Evolutionary conservation across 2,888 invertebrate species (phyloP).

Genomic region (Apantesis nais): DNA sequence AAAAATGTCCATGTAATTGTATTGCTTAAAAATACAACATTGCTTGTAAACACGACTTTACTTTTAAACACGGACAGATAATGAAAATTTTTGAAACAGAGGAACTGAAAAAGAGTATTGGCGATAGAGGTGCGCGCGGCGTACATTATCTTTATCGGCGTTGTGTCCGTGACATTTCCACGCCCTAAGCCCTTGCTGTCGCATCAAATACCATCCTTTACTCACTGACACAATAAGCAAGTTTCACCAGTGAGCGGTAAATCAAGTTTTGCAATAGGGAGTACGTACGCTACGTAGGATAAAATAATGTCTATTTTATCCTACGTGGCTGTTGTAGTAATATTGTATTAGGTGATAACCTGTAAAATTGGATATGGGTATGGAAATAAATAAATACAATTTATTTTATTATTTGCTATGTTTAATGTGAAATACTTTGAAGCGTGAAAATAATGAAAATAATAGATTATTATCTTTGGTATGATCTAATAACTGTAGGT

Average conservation of each 20-base stretch:
- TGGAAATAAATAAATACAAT: no score
- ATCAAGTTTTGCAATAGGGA: constrained; percentile 10
- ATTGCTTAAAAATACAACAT: not conserved
- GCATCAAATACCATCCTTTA: constrained; percentile 55
- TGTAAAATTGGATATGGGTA: no score
- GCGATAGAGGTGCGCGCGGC: constrained; percentile 25
- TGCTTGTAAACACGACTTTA: not conserved
- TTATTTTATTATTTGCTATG: no score
- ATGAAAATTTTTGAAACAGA: not conserved
- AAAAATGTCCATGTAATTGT: not conserved
- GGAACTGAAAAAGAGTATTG: constrained; percentile 14
- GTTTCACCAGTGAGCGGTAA: constrained; percentile 33
- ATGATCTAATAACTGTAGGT: no score
- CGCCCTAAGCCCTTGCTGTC: constrained; percentile 56
- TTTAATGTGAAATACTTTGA: no score
- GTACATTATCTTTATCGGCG: constrained; percentile 66
- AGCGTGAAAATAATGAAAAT: no score
- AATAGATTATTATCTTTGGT: no score
- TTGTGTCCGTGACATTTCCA: constrained; percentile 76
- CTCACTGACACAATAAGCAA: constrained; percentile 49
- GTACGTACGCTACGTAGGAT: not conserved
- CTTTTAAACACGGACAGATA: not conserved
- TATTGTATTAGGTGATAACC: not conserved
- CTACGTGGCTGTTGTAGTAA: no score
- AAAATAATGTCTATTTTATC: not conserved